phyloP scores from a whole-genome alignment of 2,888 invertebrate species.

The Coleophora deauratella region DNA sequence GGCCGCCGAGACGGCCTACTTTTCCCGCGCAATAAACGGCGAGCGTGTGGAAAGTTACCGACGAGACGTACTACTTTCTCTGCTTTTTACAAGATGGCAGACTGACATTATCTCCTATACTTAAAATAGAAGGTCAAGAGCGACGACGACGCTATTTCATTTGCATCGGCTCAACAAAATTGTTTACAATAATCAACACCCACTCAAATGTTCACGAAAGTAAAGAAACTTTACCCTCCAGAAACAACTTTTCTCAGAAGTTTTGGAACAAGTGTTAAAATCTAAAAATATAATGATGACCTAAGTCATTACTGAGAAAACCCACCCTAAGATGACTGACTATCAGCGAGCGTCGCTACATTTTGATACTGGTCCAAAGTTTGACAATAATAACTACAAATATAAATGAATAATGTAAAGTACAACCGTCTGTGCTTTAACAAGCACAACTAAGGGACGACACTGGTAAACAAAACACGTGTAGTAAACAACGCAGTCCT shows the following conservation, averaged over 20 bases:
- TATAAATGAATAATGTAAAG: too few relatives aligned
- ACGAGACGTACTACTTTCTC: slow-evolving; percentile 71
- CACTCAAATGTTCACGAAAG: background rate
- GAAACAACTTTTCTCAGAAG: background rate
- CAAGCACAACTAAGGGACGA: too few relatives aligned
- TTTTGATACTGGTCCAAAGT: too few relatives aligned
- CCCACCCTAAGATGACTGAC: too few relatives aligned
- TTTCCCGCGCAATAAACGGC: slow-evolving; percentile 63
- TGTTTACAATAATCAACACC: too few relatives aligned
- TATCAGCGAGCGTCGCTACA: too few relatives aligned
- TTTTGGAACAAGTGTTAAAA: background rate
- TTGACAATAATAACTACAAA: too few relatives aligned
- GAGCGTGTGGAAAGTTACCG: slow-evolving; percentile 69
- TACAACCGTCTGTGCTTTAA: too few relatives aligned
- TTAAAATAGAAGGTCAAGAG: slow-evolving; percentile 61
- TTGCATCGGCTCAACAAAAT: slow-evolving; percentile 4
- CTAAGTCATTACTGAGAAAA: too few relatives aligned
- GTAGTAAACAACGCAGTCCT: background rate
- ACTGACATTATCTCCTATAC: slow-evolving; percentile 44
- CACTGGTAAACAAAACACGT: background rate
- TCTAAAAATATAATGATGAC: background rate
- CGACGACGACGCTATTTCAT: slow-evolving; percentile 22
- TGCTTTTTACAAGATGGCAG: slow-evolving; percentile 71
- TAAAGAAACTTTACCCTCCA: background rate
- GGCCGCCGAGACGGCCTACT: slow-evolving; percentile 63